Evolutionary conservation across 2,888 invertebrate species (phyloP).

Genomic region (Agrochola lota): DNA sequence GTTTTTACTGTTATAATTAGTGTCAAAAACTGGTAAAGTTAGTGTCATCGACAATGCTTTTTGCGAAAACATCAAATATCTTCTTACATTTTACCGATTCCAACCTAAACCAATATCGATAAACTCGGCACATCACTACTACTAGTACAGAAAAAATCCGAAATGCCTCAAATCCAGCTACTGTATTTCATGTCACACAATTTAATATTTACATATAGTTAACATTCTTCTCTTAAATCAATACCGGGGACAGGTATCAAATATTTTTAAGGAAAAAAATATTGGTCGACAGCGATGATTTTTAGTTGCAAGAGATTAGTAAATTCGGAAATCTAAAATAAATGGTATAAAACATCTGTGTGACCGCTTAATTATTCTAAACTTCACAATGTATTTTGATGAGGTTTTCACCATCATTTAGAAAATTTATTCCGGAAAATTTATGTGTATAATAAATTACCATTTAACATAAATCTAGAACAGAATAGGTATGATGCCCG

Average conservation of each 20-base stretch:
- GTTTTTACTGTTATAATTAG: not conserved
- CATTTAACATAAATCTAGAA: too few species aligned
- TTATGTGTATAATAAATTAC: too few species aligned
- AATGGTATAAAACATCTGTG: too few species aligned
- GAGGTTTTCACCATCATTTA: too few species aligned
- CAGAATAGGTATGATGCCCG: too few species aligned
- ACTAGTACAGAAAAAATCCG: not conserved
- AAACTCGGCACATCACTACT: slow-evolving; percentile 43
- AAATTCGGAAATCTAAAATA: not conserved
- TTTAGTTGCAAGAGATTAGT: slow-evolving; percentile 11
- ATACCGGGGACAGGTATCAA: slow-evolving; percentile 55
- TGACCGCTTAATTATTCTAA: too few species aligned
- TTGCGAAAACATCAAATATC: not conserved
- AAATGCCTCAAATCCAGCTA: slow-evolving; percentile 65
- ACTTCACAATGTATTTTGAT: too few species aligned
- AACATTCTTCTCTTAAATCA: slow-evolving; percentile 67
- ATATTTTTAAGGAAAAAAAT: not conserved
- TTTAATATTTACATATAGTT: slow-evolving; percentile 66
- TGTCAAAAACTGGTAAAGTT: not conserved
- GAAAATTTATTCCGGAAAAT: too few species aligned
- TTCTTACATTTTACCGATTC: not conserved
- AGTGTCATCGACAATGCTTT: not conserved
- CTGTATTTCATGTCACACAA: slow-evolving; percentile 68
- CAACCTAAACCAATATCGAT: slow-evolving; percentile 38
- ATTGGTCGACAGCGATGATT: fast-evolving